Percentiles rank a stretch among this genome's conserved stretches.
phyloP scores from a whole-genome alignment of 2,797 vertebrate species.

The Malurus leucopterus region DNA sequence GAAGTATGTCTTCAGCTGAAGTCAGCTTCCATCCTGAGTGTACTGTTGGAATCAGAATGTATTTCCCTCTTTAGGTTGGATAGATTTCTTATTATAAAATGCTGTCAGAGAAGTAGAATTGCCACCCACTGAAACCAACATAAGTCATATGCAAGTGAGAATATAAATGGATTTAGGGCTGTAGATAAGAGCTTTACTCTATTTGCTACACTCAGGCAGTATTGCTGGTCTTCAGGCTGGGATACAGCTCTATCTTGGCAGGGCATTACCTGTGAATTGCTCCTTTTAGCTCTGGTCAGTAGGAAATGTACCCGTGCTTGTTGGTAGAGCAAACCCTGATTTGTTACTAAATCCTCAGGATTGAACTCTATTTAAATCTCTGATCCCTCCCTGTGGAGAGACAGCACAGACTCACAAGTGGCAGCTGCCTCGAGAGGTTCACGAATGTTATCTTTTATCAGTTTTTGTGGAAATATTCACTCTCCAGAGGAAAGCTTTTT shows the following conservation, averaged over 20 bases:
- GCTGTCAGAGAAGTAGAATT: slow-evolving; percentile 23
- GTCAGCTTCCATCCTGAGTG: slow-evolving; percentile 18
- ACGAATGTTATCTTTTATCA: not conserved
- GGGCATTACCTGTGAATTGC: not conserved
- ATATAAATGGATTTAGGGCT: slow-evolving; percentile 26
- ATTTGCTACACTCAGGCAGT: not conserved
- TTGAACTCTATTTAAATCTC: not conserved
- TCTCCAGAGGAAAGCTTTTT: not conserved
- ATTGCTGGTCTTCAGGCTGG: not conserved
- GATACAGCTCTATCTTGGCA: not conserved
- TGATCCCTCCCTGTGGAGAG: not conserved
- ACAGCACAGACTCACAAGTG: not conserved
- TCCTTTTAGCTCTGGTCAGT: not conserved
- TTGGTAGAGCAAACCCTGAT: not conserved
- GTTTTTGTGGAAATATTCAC: not conserved
- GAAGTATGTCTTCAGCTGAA: not conserved
- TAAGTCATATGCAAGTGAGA: slow-evolving; percentile 30
- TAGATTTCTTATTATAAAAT: slow-evolving; percentile 43
- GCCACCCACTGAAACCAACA: slow-evolving; percentile 5
- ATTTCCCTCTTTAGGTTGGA: slow-evolving; percentile 26
- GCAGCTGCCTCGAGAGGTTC: not conserved
- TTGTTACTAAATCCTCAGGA: not conserved
- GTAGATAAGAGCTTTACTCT: slow-evolving; percentile 5
- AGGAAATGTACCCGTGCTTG: accelerated
- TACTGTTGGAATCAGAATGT: slow-evolving; percentile 27